Percentiles rank a stretch among this genome's conserved stretches.
Evolutionary conservation across 1,140 invertebrate species (phyloP).

Genomic region (Aphis craccivora): DNA sequence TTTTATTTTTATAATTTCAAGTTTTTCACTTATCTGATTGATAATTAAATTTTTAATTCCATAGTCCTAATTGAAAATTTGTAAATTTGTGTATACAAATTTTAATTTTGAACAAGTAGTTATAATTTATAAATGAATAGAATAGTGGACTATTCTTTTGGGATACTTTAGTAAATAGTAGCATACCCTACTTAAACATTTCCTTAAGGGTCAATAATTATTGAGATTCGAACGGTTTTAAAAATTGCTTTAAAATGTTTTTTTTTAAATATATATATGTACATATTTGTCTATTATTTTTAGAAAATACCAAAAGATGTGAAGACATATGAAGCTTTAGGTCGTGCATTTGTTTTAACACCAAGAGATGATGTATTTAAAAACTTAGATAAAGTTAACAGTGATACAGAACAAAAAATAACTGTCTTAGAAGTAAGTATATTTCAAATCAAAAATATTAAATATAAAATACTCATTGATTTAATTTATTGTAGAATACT

Average conservation of each 20-base stretch:
- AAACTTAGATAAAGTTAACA: slow-evolving; percentile 71
- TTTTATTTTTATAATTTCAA: too few species aligned
- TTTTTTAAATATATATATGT: neutral
- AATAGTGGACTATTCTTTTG: too few species aligned
- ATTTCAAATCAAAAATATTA: neutral
- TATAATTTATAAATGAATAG: too few species aligned
- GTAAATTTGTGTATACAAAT: too few species aligned
- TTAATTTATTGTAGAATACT: slow-evolving; percentile 68
- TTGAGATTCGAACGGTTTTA: too few species aligned
- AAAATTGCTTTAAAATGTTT: neutral
- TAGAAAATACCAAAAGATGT: slow-evolving; percentile 70
- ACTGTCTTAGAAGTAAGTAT: slow-evolving; percentile 72
- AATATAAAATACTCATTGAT: slow-evolving; percentile 7
- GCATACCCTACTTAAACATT: too few species aligned
- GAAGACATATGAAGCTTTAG: slow-evolving; percentile 80
- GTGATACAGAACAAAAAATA: slow-evolving; percentile 74
- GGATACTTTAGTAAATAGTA: too few species aligned
- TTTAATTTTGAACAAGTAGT: too few species aligned
- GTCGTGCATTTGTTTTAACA: slow-evolving; percentile 83
- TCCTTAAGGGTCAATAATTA: too few species aligned
- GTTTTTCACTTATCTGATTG: too few species aligned
- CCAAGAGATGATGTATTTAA: slow-evolving; percentile 72
- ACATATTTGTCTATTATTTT: slow-evolving; percentile 61
- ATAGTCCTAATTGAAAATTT: too few species aligned
- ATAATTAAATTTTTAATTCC: too few species aligned